Evolutionary conservation across 2,797 vertebrate genomes (phyloP).

Genomic region (Pyrocephalus nanus): DNA sequence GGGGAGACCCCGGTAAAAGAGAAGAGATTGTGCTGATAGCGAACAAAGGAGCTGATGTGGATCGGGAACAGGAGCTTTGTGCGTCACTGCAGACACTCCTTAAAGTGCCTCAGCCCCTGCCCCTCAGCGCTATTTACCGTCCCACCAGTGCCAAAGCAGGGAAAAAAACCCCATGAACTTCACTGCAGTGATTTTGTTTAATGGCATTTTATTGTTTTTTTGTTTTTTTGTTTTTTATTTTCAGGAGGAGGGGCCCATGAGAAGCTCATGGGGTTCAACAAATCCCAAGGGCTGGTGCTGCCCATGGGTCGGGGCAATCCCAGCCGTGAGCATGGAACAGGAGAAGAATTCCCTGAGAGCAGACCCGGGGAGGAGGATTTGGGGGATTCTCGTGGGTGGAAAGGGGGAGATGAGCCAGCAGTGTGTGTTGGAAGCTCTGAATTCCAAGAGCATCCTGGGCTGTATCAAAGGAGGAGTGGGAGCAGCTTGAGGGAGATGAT

Average conservation of each 20-base stretch:
- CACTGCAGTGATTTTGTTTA: accelerated
- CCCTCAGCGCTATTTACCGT: too few relatives aligned
- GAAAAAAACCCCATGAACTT: too few relatives aligned
- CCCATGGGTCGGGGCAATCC: neutral
- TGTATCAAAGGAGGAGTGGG: too few relatives aligned
- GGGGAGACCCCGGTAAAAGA: neutral
- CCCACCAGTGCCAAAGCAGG: neutral
- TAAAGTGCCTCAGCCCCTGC: too few relatives aligned
- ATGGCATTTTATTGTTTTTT: accelerated
- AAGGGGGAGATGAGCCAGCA: neutral
- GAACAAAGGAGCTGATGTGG: neutral
- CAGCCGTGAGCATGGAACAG: accelerated
- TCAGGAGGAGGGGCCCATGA: neutral
- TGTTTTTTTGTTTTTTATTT: too few relatives aligned
- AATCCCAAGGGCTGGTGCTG: neutral
- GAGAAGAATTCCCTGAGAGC: neutral
- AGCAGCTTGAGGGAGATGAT: too few relatives aligned
- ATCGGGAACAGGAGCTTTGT: too few relatives aligned
- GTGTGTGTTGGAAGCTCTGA: neutral
- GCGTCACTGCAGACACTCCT: too few relatives aligned
- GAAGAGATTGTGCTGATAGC: neutral
- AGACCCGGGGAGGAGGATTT: neutral
- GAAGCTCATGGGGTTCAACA: neutral
- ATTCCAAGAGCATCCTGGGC: neutral
- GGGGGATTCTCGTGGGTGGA: neutral